phyloP scores from a whole-genome alignment of 2,113 vertebrate species.

The Lasiurus cinereus region DNA sequence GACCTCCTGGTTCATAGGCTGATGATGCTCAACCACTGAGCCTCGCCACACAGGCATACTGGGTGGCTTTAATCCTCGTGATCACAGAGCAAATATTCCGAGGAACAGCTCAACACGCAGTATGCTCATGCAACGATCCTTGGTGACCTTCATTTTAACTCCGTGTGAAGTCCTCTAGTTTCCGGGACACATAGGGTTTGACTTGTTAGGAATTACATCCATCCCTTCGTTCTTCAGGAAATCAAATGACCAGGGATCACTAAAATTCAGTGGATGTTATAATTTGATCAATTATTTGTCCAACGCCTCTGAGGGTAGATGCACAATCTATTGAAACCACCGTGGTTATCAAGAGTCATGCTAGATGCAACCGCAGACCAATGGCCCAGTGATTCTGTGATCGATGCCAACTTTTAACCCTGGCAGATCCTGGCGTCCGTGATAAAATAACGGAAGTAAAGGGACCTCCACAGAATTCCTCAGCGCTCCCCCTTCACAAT shows the following conservation, averaged over 20 bases:
- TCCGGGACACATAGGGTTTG: not conserved
- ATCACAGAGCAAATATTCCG: not conserved
- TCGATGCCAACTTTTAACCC: not conserved
- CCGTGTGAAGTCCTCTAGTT: not conserved
- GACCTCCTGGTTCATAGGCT: too few relatives aligned
- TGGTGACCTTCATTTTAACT: conserved; percentile 1
- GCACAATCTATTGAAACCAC: not conserved
- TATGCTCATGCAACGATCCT: not conserved
- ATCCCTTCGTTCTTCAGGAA: conserved; percentile 15
- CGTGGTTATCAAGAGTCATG: not conserved
- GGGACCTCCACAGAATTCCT: not conserved
- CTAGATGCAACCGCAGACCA: not conserved
- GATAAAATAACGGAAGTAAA: not conserved
- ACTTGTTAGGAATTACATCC: conserved; percentile 23
- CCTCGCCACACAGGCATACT: not conserved
- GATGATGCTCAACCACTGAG: too few relatives aligned
- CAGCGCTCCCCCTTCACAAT: not conserved
- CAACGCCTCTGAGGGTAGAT: not conserved
- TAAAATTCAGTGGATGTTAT: conserved; percentile 23
- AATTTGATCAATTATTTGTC: conserved; percentile 25
- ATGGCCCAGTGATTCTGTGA: not conserved
- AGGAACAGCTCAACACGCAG: not conserved
- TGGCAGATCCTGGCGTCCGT: not conserved
- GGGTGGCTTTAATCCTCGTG: conserved; percentile 41
- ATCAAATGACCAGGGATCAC: not conserved